Evolutionary conservation across 2,113 vertebrate species (phyloP), one percentile per base, ranked within the genome.

Genomic region (Calonectris borealis): DNA sequence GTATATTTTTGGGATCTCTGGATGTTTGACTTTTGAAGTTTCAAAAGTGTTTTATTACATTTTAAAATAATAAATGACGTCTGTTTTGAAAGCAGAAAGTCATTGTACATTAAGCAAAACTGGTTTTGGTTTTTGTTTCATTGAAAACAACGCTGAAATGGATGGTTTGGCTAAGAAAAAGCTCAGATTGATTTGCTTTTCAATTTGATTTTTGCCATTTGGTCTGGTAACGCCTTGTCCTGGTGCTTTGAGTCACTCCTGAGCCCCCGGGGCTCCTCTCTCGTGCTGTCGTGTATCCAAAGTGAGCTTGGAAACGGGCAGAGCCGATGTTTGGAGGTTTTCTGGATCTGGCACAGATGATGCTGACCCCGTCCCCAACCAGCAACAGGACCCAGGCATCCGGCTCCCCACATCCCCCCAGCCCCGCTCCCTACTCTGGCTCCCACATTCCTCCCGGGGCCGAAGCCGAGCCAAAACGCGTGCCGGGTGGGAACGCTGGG

Each of bases 201-300:
- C 57, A 4, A 16, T 21, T 71, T 19, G 7, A 1, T 38, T 86
- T 42, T 22, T 57, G 16, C 64, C 9, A 5, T 64, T 62, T 69
- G 54, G 22, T 64, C 31, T 2, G 2, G 19, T n/a, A n/a, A 10
- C 5, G 2, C 65, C 55, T 70, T 78, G 25, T 66, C 82, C 84
- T 24, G 49, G 34, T 57, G 40, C 46, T 46, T 66, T 10, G 60
- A 57, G 51, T 66, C 57, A 10, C 15, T 90, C 38, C 38, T 7
- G 75, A 71, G 57, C 14, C n/a, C 38, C 15, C 2, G 7, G 42
- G 12, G 11, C 38, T 79, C 66, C 52, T 78, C 11, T 70, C 70
- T 38, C 0, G 0, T 36, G 65, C 82, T 79, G 66, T 7, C 6
- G 2, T 0, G 0, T 25, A 40, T 34, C 54, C 55, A 16, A 61